Conservation (phyloP, 2,113 vertebrate species). For the Coregonus clupeaformis region DNA sequence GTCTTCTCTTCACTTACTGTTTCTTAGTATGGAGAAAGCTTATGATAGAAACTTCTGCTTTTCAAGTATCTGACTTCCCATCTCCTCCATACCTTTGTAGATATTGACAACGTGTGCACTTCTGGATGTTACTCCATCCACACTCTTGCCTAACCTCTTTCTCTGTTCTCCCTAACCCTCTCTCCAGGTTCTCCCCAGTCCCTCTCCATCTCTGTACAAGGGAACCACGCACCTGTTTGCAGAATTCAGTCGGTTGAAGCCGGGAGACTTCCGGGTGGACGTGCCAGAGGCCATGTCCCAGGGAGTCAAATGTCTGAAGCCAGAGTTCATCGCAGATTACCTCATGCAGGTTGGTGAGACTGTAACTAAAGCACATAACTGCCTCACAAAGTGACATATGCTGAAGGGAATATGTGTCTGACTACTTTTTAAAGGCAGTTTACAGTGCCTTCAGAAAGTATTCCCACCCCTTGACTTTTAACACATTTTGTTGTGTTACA, state of each 20-base stretch:
- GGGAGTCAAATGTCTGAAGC: constrained; percentile 85
- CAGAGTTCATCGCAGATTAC: constrained; percentile 96
- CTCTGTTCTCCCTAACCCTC: not conserved
- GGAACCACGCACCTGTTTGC: constrained; percentile 91
- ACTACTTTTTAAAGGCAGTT: too few relatives aligned
- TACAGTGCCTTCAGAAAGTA: too few relatives aligned
- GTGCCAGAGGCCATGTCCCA: constrained; percentile 79
- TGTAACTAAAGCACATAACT: not conserved
- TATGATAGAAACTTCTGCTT: too few relatives aligned
- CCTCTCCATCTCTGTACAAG: constrained; percentile 77
- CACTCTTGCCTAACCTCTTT: not conserved
- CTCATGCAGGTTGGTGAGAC: constrained; percentile 86
- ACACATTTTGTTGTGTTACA: too few relatives aligned
- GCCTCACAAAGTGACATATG: too few relatives aligned
- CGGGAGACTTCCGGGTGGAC: constrained; percentile 77
- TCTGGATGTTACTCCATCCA: too few relatives aligned
- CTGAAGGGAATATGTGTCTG: too few relatives aligned
- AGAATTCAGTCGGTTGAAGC: constrained; percentile 87
- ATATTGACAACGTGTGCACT: too few relatives aligned
- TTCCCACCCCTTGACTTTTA: too few relatives aligned
- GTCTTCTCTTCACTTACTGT: not conserved
- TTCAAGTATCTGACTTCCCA: too few relatives aligned
- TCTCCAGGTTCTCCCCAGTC: constrained; percentile 82
- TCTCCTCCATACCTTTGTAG: too few relatives aligned
- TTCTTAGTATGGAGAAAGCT: too few relatives aligned